Conservation (phyloP, 2,888 invertebrate genomes). For the Scaptomyza polygonia region DNA sequence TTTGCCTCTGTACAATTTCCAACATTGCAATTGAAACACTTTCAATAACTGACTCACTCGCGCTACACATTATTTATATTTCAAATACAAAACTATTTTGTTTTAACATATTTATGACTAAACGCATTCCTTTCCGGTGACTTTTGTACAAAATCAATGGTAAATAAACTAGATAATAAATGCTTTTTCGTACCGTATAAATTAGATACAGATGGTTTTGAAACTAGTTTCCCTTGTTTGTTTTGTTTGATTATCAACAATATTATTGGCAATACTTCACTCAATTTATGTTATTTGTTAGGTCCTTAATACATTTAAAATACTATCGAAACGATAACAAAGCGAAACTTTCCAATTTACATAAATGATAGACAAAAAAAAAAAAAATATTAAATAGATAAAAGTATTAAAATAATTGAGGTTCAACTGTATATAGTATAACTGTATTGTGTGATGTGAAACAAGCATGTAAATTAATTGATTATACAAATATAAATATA, state of each 20-base stretch:
- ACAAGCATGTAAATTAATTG: constrained; percentile 72
- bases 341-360: constrained; percentile 33
- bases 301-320: constrained; percentile 13
- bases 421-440: constrained; percentile 59
- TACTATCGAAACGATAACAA: constrained; percentile 25
- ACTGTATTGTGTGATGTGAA: constrained; percentile 51
- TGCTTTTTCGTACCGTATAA: background rate
- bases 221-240: background rate
- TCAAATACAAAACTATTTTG: background rate
- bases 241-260: background rate
- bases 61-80: background rate
- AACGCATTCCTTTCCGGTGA: background rate
- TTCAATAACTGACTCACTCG: no score
- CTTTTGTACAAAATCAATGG: background rate
- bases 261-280: background rate
- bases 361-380: constrained; percentile 27
- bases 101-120: background rate
- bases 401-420: constrained; percentile 34
- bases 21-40: no score
- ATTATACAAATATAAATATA: constrained; percentile 46
- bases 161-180: constrained; percentile 2
- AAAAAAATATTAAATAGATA: constrained; percentile 9
- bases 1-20: no score
- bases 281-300: constrained; percentile 25
- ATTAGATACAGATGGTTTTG: background rate